A percentile compares a stretch with the other conserved stretches of the same genome.
phyloP scores from a whole-genome alignment of 1,140 invertebrate species.

The Hycleus phaleratus region DNA sequence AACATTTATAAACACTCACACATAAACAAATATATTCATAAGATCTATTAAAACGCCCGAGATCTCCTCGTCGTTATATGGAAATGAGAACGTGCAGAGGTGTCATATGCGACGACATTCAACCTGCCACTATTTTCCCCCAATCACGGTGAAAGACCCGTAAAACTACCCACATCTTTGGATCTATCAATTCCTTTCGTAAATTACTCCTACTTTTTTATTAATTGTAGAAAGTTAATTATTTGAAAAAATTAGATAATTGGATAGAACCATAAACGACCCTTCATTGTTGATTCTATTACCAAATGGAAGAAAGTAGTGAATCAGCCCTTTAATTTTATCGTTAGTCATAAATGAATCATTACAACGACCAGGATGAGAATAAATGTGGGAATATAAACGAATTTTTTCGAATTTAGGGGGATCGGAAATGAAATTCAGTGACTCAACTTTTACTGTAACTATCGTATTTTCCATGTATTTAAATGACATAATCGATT shows the following conservation, averaged over 20 bases:
- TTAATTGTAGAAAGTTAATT: not conserved
- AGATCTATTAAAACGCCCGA: too few species aligned
- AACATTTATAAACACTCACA: too few species aligned
- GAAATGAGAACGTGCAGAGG: constrained; percentile 22
- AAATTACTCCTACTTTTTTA: not conserved
- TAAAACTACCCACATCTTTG: constrained; percentile 3
- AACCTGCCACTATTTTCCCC: constrained; percentile 20
- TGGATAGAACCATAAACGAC: not conserved
- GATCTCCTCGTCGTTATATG: not conserved
- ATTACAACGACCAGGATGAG: too few species aligned
- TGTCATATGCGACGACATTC: constrained; percentile 23
- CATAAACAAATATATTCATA: too few species aligned
- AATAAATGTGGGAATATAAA: too few species aligned
- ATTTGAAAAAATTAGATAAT: not conserved
- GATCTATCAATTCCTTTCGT: not conserved
- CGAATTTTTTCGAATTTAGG: too few species aligned
- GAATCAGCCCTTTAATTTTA: not conserved
- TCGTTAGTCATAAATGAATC: not conserved
- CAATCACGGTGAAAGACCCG: constrained; percentile 27
- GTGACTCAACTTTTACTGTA: too few species aligned
- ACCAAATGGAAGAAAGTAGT: not conserved
- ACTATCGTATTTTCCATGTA: too few species aligned
- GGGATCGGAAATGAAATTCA: too few species aligned
- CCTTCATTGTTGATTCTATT: not conserved
- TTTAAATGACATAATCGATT: too few species aligned